These are phyloP conservation scores for Grammomys dolichurus DNA, from an alignment of 2,113 vertebrate species.

Conservation along the genomic window DNA sequence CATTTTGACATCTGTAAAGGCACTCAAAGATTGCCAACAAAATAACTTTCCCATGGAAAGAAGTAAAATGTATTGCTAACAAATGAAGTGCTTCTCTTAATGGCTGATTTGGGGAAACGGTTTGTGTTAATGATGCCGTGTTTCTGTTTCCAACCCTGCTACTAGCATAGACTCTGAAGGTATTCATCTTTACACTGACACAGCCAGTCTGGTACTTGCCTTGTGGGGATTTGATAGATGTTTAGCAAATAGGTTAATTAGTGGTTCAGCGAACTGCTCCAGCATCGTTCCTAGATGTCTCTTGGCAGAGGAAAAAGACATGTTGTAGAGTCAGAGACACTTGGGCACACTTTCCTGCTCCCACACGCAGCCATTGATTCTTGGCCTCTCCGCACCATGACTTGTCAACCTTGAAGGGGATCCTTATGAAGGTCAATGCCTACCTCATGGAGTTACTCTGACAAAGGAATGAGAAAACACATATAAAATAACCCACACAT, in stretches of 20 bases:
- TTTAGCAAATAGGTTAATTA: constrained; percentile 47
- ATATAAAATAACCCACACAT: background rate
- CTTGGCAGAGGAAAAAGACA: constrained; percentile 20
- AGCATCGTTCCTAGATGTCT: background rate
- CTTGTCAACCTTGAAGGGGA: background rate
- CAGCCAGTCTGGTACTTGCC: background rate
- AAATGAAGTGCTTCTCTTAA: background rate
- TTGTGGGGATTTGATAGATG: constrained; percentile 13
- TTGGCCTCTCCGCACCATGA: background rate
- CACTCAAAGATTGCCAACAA: constrained; percentile 19
- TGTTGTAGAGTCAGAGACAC: background rate
- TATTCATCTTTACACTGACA: background rate
- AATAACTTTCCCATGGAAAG: background rate
- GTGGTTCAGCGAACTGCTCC: constrained; percentile 48
- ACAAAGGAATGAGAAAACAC: background rate
- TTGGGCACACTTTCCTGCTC: background rate
- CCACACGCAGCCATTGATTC: background rate
- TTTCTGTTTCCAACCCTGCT: background rate
- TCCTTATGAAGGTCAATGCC: background rate
- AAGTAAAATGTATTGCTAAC: constrained; percentile 20
- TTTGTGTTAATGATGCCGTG: background rate
- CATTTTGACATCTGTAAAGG: background rate
- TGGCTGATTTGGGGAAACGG: background rate
- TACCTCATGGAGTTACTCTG: background rate
- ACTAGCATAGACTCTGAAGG: background rate